Evolutionary conservation across 2,888 invertebrate genomes (phyloP).

Genomic region (Drosophila koepferae): DNA sequence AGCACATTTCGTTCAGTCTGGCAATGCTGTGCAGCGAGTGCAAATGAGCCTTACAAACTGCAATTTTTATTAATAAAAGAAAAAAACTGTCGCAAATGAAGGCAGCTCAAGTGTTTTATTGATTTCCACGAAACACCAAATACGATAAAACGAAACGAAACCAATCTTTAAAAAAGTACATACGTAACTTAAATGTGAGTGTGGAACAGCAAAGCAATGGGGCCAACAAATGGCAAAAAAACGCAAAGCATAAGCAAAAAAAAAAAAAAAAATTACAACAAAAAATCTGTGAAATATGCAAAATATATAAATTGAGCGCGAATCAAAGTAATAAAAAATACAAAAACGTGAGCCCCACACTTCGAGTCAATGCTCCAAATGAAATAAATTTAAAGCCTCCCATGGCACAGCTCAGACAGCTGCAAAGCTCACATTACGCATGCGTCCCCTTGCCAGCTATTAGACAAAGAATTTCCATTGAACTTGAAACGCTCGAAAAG

Average conservation of each 20-base stretch:
- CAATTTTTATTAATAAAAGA: constrained; percentile 33
- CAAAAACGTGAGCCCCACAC: constrained; percentile 19
- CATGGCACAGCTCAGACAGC: constrained; percentile 2
- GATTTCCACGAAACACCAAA: constrained; percentile 70
- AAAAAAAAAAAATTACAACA: constrained; percentile 64
- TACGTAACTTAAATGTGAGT: constrained; percentile 64
- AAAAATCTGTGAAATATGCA: constrained; percentile 77
- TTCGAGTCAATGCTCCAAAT: constrained; percentile 53
- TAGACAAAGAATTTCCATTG: constrained; percentile 9
- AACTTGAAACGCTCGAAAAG: constrained; percentile 5
- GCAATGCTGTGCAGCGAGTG: constrained; percentile 68
- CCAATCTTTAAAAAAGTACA: constrained; percentile 52
- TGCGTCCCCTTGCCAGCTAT: constrained; percentile 38
- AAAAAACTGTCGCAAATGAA: neutral
- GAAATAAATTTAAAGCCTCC: neutral
- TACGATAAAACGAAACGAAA: constrained; percentile 24
- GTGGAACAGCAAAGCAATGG: constrained; percentile 16
- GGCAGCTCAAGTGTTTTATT: constrained; percentile 62
- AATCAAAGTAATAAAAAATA: neutral
- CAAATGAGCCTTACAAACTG: constrained; percentile 58
- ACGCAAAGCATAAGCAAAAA: constrained; percentile 70
- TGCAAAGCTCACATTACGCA: constrained; percentile 55
- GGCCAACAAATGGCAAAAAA: constrained; percentile 39
- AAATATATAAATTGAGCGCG: constrained; percentile 40
- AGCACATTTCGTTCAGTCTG: constrained; percentile 46